These are phyloP conservation scores for Bellardia pandia DNA, from an alignment of 2,888 invertebrate species.

Conservation along the genomic window DNA sequence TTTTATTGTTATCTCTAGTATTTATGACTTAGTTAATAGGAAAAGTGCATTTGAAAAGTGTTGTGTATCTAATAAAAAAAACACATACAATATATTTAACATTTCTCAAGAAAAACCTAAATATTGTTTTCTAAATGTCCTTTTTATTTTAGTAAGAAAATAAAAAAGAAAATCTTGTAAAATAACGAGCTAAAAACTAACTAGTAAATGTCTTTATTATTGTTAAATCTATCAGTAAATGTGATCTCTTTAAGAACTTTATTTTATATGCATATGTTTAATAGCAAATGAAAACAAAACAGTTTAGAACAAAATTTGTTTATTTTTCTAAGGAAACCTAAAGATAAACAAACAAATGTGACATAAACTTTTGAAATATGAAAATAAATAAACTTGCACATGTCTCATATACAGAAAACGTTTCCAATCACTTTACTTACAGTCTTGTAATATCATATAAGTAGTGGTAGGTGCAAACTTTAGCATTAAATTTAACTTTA, in stretches of 20 bases:
- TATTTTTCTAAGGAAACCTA: constrained; percentile 13
- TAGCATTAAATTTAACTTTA: background rate
- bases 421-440: too few species aligned
- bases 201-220: constrained; percentile 56
- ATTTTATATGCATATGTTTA: constrained; percentile 10
- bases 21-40: background rate
- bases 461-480: background rate
- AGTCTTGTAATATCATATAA: background rate
- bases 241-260: constrained; percentile 57
- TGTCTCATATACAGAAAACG: constrained; percentile 12
- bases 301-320: background rate
- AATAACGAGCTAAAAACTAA: constrained; percentile 37
- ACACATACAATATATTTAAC: background rate
- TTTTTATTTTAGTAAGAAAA: constrained; percentile 5
- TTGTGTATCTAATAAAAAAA: constrained; percentile 14
- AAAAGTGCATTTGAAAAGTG: constrained; percentile 40
- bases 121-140: constrained; percentile 32
- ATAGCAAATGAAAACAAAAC: constrained; percentile 8
- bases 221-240: constrained; percentile 65
- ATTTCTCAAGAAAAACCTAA: background rate
- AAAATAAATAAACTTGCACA: background rate
- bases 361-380: too few species aligned
- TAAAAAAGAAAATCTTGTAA: constrained; percentile 35
- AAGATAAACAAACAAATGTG: background rate
- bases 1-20: constrained; percentile 21